Conservation (phyloP, 2,113 vertebrate genomes). For the Halcyon senegalensis region DNA sequence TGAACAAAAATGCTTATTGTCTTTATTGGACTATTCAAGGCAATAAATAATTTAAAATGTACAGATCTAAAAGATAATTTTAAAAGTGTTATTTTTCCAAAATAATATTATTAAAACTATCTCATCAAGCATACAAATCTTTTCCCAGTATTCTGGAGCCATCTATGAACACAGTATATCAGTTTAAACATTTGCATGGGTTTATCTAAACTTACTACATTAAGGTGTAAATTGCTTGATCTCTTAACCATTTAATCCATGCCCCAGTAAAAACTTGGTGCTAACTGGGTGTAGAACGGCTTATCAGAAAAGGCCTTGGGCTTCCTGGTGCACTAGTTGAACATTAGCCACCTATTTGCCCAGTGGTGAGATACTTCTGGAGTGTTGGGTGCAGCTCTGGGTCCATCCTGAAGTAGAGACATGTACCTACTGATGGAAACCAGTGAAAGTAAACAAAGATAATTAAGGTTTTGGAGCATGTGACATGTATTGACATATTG, state of each 20-base stretch:
- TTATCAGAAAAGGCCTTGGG: neutral
- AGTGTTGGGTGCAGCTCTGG: neutral
- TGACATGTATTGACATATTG: neutral
- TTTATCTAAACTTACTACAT: neutral
- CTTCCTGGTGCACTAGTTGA: neutral
- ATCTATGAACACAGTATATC: neutral
- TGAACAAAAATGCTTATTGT: neutral
- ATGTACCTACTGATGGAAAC: neutral
- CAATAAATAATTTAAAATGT: neutral
- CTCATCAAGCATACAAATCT: neutral
- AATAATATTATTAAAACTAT: neutral
- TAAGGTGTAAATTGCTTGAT: neutral
- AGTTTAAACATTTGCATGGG: neutral
- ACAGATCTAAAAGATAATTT: neutral
- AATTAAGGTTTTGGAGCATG: neutral
- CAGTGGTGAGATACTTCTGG: neutral
- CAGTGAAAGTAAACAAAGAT: neutral
- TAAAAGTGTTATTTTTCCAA: neutral
- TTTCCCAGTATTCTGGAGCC: neutral
- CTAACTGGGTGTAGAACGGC: neutral
- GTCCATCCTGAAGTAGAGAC: neutral
- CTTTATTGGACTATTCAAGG: neutral
- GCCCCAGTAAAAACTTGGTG: neutral
- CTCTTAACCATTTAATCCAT: neutral
- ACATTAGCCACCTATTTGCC: neutral